A percentile compares a stretch with the other conserved stretches of the same genome.
Conservation (phyloP, 2,888 invertebrate genomes). For the Drosophila affinis region DNA sequence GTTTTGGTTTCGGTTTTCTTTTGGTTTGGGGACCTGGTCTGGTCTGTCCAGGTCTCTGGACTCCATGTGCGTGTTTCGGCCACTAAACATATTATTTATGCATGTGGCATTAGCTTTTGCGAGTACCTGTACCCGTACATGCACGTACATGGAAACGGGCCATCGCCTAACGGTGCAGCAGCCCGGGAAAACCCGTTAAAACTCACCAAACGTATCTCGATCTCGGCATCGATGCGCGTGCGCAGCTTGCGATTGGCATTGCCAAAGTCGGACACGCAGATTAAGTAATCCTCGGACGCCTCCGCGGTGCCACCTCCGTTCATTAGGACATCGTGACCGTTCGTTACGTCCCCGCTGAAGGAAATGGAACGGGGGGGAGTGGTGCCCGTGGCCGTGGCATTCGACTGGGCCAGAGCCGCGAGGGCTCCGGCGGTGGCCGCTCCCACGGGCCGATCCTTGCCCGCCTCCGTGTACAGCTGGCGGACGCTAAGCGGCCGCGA, state of each 20-base stretch:
- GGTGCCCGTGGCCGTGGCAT: conserved; percentile 38
- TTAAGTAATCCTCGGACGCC: conserved; percentile 85
- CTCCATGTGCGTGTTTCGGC: conserved; percentile 23
- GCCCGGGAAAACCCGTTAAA: conserved; percentile 3
- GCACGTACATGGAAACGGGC: conserved; percentile 7
- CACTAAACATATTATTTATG: conserved; percentile 66
- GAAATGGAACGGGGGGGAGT: conserved; percentile 66
- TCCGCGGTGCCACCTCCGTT: conserved; percentile 43
- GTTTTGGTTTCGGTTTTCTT: conserved; percentile 18
- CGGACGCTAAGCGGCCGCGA: conserved; percentile 90
- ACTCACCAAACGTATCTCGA: conserved; percentile 94
- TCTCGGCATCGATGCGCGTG: conserved; percentile 90
- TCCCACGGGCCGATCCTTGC: conserved; percentile 84
- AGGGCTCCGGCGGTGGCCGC: conserved; percentile 59
- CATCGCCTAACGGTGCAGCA: conserved; percentile 13
- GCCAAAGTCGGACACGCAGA: conserved; percentile 92
- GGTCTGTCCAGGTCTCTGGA: background rate
- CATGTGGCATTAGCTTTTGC: conserved; percentile 39
- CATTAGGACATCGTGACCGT: conserved; percentile 54
- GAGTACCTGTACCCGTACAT: conserved; percentile 8
- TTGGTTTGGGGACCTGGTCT: conserved; percentile 15
- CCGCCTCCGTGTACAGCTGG: conserved; percentile 91
- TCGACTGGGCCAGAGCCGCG: conserved; percentile 38
- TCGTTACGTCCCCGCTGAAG: conserved; percentile 63
- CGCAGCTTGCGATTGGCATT: conserved; percentile 88